A percentile compares a stretch with the other conserved stretches of the same genome.
Conservation (phyloP, 2,797 vertebrate species). For the Eleutherodactylus coqui region DNA sequence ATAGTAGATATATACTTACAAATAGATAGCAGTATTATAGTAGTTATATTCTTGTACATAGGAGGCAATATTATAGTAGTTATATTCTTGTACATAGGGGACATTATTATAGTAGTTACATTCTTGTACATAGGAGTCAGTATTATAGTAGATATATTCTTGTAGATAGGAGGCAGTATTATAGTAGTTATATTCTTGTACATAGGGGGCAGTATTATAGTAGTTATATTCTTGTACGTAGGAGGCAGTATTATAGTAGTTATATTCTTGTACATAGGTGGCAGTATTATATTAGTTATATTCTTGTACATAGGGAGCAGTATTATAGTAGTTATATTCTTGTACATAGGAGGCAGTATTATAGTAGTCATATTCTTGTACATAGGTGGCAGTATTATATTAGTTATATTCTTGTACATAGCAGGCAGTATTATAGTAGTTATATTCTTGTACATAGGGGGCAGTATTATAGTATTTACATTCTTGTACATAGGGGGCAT, state of each 20-base stretch:
- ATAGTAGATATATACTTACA: too few species aligned
- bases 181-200: too few species aligned
- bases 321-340: conserved; percentile 10
- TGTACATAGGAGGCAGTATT: neutral
- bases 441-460: too few species aligned
- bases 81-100: neutral
- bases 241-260: conserved; percentile 16
- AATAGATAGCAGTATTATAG: neutral
- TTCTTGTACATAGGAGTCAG: conserved; percentile 1
- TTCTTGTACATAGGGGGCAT: too few species aligned
- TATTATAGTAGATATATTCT: conserved; percentile 7
- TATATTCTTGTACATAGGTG: neutral
- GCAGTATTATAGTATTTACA: too few species aligned
- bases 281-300: conserved; percentile 1
- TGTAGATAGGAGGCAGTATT: neutral
- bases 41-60: neutral
- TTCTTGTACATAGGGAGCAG: conserved; percentile 7
- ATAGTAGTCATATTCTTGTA: too few species aligned
- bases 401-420: too few species aligned
- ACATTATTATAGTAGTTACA: neutral
- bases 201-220: too few species aligned
- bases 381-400: too few species aligned
- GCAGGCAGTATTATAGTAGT: too few species aligned
- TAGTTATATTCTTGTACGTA: too few species aligned
- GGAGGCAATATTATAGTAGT: conserved; percentile 5